These are phyloP conservation scores for Cryptus viduatorius DNA, from an alignment of 2,888 invertebrate genomes.

Conservation along the genomic window DNA sequence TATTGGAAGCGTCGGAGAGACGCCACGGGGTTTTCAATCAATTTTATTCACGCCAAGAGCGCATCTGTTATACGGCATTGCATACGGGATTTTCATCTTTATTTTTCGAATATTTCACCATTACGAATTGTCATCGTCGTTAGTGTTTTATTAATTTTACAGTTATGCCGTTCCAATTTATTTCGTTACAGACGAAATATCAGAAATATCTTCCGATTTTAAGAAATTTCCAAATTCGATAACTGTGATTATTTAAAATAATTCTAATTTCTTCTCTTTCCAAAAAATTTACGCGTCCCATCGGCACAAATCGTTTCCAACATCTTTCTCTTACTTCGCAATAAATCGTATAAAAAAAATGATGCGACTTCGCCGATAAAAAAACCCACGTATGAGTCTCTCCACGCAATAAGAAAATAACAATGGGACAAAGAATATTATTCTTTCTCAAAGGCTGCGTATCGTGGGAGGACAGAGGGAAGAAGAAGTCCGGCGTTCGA, in stretches of 20 bases:
- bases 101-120: conserved; percentile 24
- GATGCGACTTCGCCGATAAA: conserved; percentile 19
- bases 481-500: conserved; percentile 6
- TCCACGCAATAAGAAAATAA: conserved; percentile 58
- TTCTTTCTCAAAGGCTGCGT: conserved; percentile 50
- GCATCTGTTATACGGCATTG: conserved; percentile 22
- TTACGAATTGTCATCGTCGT: conserved; percentile 21
- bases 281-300: neutral
- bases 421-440: conserved; percentile 65
- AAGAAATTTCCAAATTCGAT: neutral
- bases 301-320: no score
- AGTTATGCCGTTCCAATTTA: neutral
- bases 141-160: neutral
- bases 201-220: neutral
- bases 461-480: conserved; percentile 64
- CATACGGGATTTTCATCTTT: neutral
- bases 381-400: conserved; percentile 38
- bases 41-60: conserved; percentile 31
- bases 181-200: neutral
- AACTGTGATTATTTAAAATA: neutral
- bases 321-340: no score
- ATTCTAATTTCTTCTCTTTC: neutral
- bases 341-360: neutral
- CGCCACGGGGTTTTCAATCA: conserved; percentile 24
- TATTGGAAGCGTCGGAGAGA: conserved; percentile 6